Evolutionary conservation across 2,888 invertebrate species (phyloP).

Genomic region (Lasioglossum marginatum): DNA sequence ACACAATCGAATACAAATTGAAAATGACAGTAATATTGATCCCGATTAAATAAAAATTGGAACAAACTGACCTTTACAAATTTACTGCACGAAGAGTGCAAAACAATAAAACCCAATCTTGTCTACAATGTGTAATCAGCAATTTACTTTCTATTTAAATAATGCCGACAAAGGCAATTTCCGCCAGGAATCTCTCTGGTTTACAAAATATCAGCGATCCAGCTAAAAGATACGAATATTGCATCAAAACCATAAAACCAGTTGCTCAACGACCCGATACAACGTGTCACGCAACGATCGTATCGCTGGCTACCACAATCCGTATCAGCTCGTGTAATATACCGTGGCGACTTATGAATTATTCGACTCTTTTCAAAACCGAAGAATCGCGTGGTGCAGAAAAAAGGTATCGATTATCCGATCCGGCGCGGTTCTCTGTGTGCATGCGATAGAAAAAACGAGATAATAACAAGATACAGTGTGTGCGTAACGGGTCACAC

Average conservation of each 20-base stretch:
- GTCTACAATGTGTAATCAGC: not conserved
- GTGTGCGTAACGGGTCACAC: conserved; percentile 35
- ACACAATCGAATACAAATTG: not conserved
- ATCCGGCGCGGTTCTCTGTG: conserved; percentile 25
- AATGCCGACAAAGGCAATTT: not conserved
- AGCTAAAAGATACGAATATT: not conserved
- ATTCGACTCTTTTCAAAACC: not conserved
- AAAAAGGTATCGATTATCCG: not conserved
- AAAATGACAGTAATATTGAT: not conserved
- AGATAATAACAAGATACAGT: conserved; percentile 39
- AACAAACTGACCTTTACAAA: not conserved
- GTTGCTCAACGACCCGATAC: conserved; percentile 1
- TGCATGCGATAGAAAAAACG: conserved; percentile 47
- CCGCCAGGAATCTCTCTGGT: not conserved
- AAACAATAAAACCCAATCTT: not conserved
- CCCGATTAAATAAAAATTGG: not conserved
- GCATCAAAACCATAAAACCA: not conserved
- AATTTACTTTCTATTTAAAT: not conserved
- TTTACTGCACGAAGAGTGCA: not conserved
- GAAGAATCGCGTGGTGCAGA: not conserved
- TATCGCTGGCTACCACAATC: not conserved
- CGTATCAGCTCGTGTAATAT: not conserved
- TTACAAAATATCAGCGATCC: not conserved
- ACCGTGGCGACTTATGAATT: not conserved
- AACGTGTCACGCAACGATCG: not conserved